Evolutionary conservation across 2,888 invertebrate genomes (phyloP).

Genomic region (Amaurobius ferox): DNA sequence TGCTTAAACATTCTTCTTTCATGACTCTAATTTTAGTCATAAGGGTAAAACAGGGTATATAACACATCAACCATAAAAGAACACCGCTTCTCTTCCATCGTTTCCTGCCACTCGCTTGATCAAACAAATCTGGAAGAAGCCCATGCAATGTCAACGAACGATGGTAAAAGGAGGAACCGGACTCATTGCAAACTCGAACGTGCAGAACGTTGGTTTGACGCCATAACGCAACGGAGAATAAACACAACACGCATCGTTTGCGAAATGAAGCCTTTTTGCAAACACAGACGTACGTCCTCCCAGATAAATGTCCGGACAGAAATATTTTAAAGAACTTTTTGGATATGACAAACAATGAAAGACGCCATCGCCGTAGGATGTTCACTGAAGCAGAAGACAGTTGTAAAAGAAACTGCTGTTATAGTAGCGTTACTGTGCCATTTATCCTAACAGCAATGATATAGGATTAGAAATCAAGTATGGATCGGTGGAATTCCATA

Average conservation of each 20-base stretch:
- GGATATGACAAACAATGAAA: not conserved
- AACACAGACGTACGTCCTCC: too few species aligned
- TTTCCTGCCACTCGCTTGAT: not conserved
- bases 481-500: too few species aligned
- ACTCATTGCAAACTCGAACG: slow-evolving; percentile 18
- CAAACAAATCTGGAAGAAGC: slow-evolving; percentile 4
- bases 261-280: not conserved
- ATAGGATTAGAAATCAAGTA: too few species aligned
- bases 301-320: too few species aligned
- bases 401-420: too few species aligned
- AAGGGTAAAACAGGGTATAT: not conserved
- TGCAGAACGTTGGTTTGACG: slow-evolving; percentile 5
- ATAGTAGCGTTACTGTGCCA: too few species aligned
- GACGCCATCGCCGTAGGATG: not conserved
- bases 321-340: not conserved
- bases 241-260: not conserved
- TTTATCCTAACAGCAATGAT: too few species aligned
- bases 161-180: slow-evolving; percentile 7
- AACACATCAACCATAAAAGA: not conserved
- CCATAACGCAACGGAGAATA: not conserved
- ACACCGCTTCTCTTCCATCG: not conserved
- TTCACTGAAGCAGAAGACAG: not conserved
- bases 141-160: slow-evolving; percentile 3
- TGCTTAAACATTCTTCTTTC: not conserved
- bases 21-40: not conserved